These are phyloP conservation scores for Nautilus pompilius DNA, from an alignment of 1,140 invertebrate species.

Conservation along the genomic window DNA sequence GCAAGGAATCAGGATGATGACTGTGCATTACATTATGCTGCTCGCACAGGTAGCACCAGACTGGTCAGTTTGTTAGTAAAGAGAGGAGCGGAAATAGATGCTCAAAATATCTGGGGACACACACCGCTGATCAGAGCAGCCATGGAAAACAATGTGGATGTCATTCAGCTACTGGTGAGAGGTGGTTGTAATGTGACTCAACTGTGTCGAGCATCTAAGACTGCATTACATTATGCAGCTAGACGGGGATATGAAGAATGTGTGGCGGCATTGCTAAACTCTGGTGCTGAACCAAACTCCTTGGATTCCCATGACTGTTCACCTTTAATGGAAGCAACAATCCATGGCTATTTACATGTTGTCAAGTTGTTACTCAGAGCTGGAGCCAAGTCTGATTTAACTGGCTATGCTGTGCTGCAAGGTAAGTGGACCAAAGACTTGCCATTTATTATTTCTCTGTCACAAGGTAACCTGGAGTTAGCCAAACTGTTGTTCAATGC, in stretches of 20 bases:
- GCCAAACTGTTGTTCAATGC: neutral
- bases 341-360: neutral
- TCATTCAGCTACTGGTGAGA: neutral
- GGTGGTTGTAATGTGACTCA: neutral
- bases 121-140: constrained; percentile 1
- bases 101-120: neutral
- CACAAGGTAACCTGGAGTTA: neutral
- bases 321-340: constrained; percentile 1
- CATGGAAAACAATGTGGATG: constrained; percentile 1
- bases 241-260: constrained; percentile 83
- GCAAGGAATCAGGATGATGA: neutral
- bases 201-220: constrained; percentile 1
- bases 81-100: neutral
- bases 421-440: neutral
- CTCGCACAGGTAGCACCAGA: neutral
- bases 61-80: neutral
- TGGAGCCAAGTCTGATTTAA: neutral
- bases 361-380: constrained; percentile 3
- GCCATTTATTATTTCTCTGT: neutral
- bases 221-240: constrained; percentile 5
- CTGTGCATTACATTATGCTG: constrained; percentile 1
- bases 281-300: constrained; percentile 49
- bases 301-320: neutral
- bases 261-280: constrained; percentile 74
- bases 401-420: neutral